These are phyloP conservation scores for Limulus polyphemus DNA, from an alignment of 2,888 invertebrate species.

Conservation along the genomic window DNA sequence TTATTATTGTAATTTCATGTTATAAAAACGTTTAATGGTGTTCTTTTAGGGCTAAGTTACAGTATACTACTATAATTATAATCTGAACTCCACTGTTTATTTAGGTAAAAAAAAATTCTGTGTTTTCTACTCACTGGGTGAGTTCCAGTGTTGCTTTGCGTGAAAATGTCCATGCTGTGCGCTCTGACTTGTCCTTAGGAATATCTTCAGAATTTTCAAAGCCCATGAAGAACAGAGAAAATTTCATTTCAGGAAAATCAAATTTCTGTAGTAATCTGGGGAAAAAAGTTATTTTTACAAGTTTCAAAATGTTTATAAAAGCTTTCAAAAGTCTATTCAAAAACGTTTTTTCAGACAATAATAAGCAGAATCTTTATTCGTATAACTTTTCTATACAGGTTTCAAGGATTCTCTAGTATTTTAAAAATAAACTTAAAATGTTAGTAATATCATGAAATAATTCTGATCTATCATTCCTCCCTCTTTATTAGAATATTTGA, in stretches of 20 bases:
- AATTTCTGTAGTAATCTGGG: conserved; percentile 59
- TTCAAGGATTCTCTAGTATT: too few relatives aligned
- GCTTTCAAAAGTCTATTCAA: background rate
- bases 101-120: conserved; percentile 2
- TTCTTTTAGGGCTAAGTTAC: too few relatives aligned
- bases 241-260: conserved; percentile 78
- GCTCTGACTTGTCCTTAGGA: conserved; percentile 54
- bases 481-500: too few relatives aligned
- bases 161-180: conserved; percentile 62
- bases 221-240: conserved; percentile 81
- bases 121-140: conserved; percentile 59
- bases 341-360: too few relatives aligned
- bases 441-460: too few relatives aligned
- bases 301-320: background rate
- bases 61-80: too few relatives aligned
- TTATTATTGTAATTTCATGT: too few relatives aligned
- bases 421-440: too few relatives aligned
- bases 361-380: too few relatives aligned
- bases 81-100: background rate
- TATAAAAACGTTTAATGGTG: too few relatives aligned
- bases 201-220: conserved; percentile 64
- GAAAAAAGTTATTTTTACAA: background rate
- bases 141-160: conserved; percentile 78
- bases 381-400: too few relatives aligned
- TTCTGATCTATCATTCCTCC: too few relatives aligned